Evolutionary conservation across 2,888 invertebrate genomes (phyloP), one percentile per base, ranked within the genome.

Genomic region (Strigamia crassipes): DNA sequence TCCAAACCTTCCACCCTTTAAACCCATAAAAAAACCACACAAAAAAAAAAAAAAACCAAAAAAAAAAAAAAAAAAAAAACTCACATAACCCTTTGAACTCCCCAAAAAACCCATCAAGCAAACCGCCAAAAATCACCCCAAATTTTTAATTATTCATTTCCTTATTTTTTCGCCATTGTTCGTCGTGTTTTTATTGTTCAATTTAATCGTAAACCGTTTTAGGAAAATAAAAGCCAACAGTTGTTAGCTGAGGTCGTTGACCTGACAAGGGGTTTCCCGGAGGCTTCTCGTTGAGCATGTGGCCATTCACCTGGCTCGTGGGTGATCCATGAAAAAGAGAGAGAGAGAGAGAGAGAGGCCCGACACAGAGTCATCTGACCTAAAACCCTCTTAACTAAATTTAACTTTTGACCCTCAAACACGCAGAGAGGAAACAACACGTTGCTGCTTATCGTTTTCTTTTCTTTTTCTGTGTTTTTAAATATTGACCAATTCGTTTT

Each of bases 301-400:
- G 51, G 51, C n/a, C 51, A 51, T 51, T 51, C 51, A 51, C 51
- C 51, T n/a, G 51, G 51, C 51, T 51, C 51, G 51, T 51, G 51
- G 51, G 51, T 51, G 51, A 51, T 51, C 51, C 51, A 51, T 51
- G 51, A 51, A n/a, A n/a, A n/a, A n/a, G n/a, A n/a, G n/a, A n/a
- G n/a, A 51, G 51, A 51, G 51, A n/a, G n/a, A n/a, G n/a, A n/a
- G n/a, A 51, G 51, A 51, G 51, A 51, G 51, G 51, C 51, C 51
- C 51, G 51, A 51, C 51, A 51, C 51, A n/a, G 51, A 51, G 51
- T n/a, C 51, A 51, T 51, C 51, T 51, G 51, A 51, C 51, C 51
- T 51, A 51, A 51, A 51, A 51, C 51, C 51, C 51, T n/a, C 51
- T 51, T 51, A 51, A 51, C 51, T 51, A 51, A 51, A 51, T 51